phyloP scores from a whole-genome alignment of 1,140 invertebrate species.

The Plutomurus gul region DNA sequence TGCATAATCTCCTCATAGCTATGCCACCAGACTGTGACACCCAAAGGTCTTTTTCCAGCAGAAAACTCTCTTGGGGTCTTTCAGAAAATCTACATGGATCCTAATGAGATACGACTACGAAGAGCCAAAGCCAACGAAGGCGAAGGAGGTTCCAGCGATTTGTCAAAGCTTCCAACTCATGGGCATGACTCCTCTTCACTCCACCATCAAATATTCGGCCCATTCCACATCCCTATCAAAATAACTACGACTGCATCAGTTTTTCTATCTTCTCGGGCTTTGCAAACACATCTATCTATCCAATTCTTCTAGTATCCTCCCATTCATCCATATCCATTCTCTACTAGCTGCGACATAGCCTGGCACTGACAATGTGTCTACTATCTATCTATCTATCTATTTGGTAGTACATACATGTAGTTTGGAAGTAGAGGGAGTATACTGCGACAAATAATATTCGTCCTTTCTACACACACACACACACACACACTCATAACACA shows the following conservation, averaged over 20 bases:
- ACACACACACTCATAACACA: not conserved
- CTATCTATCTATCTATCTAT: too few species aligned
- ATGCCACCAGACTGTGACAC: conserved; percentile 46
- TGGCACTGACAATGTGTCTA: too few species aligned
- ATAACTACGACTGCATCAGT: not conserved
- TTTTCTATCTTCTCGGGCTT: not conserved
- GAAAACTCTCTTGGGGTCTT: conserved; percentile 18
- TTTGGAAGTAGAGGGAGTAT: not conserved
- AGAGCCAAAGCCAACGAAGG: not conserved
- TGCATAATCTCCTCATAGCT: conserved; percentile 46
- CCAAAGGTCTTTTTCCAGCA: conserved; percentile 35
- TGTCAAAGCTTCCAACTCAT: conserved; percentile 22
- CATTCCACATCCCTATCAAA: conserved; percentile 15
- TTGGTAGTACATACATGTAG: not conserved
- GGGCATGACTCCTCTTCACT: conserved; percentile 27
- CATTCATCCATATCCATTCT: not conserved
- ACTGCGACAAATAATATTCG: not conserved
- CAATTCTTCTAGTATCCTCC: not conserved
- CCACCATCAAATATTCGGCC: conserved; percentile 26
- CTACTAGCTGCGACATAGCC: too few species aligned
- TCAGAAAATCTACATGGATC: conserved; percentile 35
- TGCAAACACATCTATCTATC: not conserved
- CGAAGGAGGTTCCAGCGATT: conserved; percentile 31
- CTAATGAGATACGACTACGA: conserved; percentile 24
- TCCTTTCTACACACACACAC: too few species aligned